phyloP scores from a whole-genome alignment of 2,113 vertebrate species.

The western clawed frog (Xenopus tropicalis) region DNA sequence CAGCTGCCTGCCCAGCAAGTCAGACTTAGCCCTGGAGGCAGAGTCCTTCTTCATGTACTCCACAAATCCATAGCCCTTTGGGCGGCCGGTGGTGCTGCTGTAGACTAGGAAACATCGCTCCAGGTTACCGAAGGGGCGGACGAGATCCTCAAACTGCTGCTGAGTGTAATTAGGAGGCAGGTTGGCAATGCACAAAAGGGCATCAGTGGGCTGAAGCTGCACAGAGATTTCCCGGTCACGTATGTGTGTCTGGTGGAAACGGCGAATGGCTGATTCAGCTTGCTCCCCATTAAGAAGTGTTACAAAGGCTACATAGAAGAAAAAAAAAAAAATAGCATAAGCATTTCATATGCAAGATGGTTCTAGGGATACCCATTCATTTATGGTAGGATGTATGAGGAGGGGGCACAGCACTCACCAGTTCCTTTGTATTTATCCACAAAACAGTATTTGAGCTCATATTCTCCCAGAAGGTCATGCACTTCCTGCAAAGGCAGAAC shows the following conservation, averaged over 20 bases:
- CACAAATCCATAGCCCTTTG: constrained; percentile 91
- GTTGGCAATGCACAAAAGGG: constrained; percentile 87
- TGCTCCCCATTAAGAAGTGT: constrained; percentile 87
- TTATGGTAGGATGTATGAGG: too few species aligned
- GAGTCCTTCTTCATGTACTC: constrained; percentile 97
- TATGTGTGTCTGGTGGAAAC: constrained; percentile 77
- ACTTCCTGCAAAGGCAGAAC: constrained; percentile 71
- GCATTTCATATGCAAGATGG: too few species aligned
- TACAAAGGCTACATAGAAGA: constrained; percentile 72
- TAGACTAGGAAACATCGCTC: constrained; percentile 91
- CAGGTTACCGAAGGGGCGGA: constrained; percentile 87
- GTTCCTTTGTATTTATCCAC: constrained; percentile 96
- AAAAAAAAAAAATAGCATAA: neutral
- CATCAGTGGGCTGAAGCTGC: constrained; percentile 86
- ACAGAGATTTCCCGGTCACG: constrained; percentile 83
- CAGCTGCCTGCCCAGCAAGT: constrained; percentile 83
- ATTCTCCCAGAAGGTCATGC: constrained; percentile 82
- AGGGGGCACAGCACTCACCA: constrained; percentile 61
- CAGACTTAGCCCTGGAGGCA: constrained; percentile 83
- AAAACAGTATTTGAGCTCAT: constrained; percentile 93
- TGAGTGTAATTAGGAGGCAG: constrained; percentile 78
- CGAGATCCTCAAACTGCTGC: constrained; percentile 88
- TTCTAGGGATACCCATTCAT: too few species aligned
- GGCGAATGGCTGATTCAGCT: constrained; percentile 77
- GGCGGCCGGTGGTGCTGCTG: constrained; percentile 72